A percentile compares a stretch with the other conserved stretches of the same genome.
Evolutionary conservation across 2,113 vertebrate genomes (phyloP).

Genomic region (Platichthys flesus): DNA sequence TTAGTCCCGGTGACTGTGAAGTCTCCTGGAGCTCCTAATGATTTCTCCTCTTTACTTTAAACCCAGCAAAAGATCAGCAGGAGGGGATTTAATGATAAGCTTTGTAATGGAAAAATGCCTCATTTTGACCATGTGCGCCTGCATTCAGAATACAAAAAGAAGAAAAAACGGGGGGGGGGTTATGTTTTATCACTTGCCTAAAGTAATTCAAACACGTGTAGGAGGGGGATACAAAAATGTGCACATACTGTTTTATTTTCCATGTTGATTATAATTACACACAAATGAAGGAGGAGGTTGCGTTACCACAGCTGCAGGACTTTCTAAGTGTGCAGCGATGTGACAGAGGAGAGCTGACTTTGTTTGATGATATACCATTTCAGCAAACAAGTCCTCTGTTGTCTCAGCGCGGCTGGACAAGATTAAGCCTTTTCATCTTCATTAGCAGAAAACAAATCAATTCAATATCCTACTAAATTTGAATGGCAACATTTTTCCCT

Average conservation of each 20-base stretch:
- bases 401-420: not conserved
- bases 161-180: constrained; percentile 2
- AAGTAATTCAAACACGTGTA: constrained; percentile 70
- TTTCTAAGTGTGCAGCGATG: constrained; percentile 10
- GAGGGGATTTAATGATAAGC: constrained; percentile 82
- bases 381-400: not conserved
- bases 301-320: constrained; percentile 33
- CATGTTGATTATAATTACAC: constrained; percentile 48
- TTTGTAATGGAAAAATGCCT: constrained; percentile 81
- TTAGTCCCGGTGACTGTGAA: constrained; percentile 65
- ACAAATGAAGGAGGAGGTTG: constrained; percentile 27
- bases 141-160: constrained; percentile 45
- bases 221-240: constrained; percentile 34
- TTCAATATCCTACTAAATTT: constrained; percentile 32
- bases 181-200: constrained; percentile 57
- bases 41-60: constrained; percentile 76
- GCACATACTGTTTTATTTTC: constrained; percentile 46
- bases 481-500: constrained; percentile 73
- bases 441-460: constrained; percentile 26
- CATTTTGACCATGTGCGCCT: constrained; percentile 72
- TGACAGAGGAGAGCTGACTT: not conserved
- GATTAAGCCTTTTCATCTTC: constrained; percentile 22
- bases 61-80: constrained; percentile 75
- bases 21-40: constrained; percentile 76
- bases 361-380: constrained; percentile 10